Base-by-base conservation (phyloP, 1,140 invertebrate species). In the Lordiphosa collinella region DNA sequence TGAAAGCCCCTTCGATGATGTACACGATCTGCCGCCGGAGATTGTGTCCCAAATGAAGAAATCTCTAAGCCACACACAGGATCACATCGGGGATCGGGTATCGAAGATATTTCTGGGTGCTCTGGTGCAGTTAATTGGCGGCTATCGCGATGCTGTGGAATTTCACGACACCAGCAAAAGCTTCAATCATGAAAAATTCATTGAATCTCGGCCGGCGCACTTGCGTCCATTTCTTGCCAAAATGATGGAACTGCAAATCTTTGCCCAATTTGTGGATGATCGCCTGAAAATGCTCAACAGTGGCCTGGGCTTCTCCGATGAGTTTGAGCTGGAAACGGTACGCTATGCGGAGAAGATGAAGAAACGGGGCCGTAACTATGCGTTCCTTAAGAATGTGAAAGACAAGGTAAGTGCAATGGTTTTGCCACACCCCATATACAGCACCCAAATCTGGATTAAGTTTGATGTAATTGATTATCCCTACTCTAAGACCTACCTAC, bases 201-300 rank as follows among this genome's bases (percentile, higher is more conserved):
- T 98, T 7, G 93, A 93, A 87, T 95, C 94, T 31, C 91, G 96
- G 53, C 93, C 95, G 22, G 89, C 93, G 50, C 92, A 93, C 4
- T 93, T 97, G 91, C 95, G 97, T 86, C 94, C 95, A 1, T 98
- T 98, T 90, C 90, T 98, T 16, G 91, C 93, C 72, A 95, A 96
- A 90, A 97, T 99, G 93, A 90, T 98, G 41, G 93, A 97, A 56
- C 91, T 98, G 10, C 97, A 99, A 90, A 98, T 98, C 73, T 99
- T 99, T 90, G 95, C 96, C 86, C 96, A 98, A 92, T 99, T 99
- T 90, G 96, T 98, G 70, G 96, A 97, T 84, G 96, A 97, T 89
- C 91, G 97, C 78, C 90, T 98, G 64, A 94, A 96, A 61, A 93
- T 97, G 90, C 91, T 98, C 31, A 97, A 97, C 90, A 93, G 94